phyloP scores from a whole-genome alignment of 2,113 vertebrate genomes.

The Myiagra hebetior region DNA sequence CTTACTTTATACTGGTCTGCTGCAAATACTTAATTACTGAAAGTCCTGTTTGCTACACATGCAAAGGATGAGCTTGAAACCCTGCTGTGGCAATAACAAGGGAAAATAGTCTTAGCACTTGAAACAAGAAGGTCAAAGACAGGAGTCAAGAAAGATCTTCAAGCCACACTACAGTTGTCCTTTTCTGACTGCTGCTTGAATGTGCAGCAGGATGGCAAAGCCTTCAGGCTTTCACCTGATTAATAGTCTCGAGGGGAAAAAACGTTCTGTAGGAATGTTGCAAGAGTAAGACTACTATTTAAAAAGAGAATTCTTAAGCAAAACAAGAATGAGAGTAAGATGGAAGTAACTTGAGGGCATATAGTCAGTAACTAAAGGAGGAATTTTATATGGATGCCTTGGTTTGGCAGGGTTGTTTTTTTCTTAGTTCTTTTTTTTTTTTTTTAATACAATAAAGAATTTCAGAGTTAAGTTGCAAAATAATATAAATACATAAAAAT shows the following conservation, averaged over 20 bases:
- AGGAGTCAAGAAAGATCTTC: background rate
- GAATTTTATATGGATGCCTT: background rate
- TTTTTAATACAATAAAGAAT: background rate
- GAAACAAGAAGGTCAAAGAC: background rate
- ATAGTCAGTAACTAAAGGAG: background rate
- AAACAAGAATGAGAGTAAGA: background rate
- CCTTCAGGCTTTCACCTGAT: background rate
- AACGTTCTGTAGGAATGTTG: background rate
- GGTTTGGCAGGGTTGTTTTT: background rate
- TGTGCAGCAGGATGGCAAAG: background rate
- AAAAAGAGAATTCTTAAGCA: background rate
- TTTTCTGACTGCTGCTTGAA: background rate
- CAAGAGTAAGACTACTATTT: background rate
- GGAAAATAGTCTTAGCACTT: background rate
- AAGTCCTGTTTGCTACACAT: background rate
- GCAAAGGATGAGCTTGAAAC: background rate
- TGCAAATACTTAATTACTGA: background rate
- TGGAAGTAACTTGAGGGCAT: background rate
- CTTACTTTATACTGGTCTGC: background rate
- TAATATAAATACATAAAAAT: background rate
- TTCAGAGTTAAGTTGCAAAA: background rate
- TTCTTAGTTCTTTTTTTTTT: background rate
- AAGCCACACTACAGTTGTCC: background rate
- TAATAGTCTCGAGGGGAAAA: background rate
- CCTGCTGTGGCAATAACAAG: background rate